Evolutionary conservation across 2,888 invertebrate genomes (phyloP).

Genomic region (Cantharis rustica): DNA sequence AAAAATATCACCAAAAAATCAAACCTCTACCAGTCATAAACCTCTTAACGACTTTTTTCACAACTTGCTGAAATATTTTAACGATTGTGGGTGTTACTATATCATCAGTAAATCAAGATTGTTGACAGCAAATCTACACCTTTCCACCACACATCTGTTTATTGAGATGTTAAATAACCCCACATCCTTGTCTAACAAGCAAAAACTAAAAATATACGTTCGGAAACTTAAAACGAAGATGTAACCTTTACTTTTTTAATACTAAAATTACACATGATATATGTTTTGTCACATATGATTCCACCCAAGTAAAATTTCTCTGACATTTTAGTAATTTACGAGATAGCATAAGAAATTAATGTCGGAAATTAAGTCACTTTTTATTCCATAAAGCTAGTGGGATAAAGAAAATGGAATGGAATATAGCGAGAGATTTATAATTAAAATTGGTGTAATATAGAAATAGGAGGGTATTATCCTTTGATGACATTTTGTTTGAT

Average conservation of each 20-base stretch:
- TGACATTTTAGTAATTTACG: slow-evolving; percentile 29
- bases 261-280: slow-evolving; percentile 27
- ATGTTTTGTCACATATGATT: slow-evolving; percentile 31
- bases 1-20: slow-evolving; percentile 21
- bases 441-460: slow-evolving; percentile 7
- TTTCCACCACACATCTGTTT: slow-evolving; percentile 14
- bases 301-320: slow-evolving; percentile 25
- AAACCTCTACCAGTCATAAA: slow-evolving; percentile 26
- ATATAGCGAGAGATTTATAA: slow-evolving; percentile 8
- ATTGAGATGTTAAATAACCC: slow-evolving; percentile 18
- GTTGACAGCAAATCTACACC: slow-evolving; percentile 24
- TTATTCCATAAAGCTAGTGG: slow-evolving; percentile 3
- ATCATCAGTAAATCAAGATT: slow-evolving; percentile 30
- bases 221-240: slow-evolving; percentile 6
- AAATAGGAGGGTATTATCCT: not conserved
- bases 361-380: slow-evolving; percentile 7
- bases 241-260: not conserved
- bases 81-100: slow-evolving; percentile 24
- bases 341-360: slow-evolving; percentile 3
- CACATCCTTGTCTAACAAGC: not conserved
- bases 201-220: slow-evolving; percentile 1
- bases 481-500: slow-evolving; percentile 18
- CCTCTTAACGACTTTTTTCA: slow-evolving; percentile 30
- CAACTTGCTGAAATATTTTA: slow-evolving; percentile 29
- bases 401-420: slow-evolving; percentile 10